A percentile compares a stretch with the other conserved stretches of the same genome.
phyloP scores from a whole-genome alignment of 2,888 invertebrate species.

The Timema cristinae region DNA sequence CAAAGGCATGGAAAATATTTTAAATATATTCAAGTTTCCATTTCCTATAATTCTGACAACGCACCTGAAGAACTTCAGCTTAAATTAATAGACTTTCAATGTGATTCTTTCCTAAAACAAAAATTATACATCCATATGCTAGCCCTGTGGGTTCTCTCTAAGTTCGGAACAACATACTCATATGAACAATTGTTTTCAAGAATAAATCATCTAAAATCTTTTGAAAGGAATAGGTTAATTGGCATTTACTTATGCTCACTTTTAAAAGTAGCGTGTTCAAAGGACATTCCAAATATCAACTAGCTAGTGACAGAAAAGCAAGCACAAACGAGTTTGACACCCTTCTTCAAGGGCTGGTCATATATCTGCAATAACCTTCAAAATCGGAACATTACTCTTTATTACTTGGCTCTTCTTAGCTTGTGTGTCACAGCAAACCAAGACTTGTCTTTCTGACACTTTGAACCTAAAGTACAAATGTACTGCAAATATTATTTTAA shows the following conservation, averaged over 20 bases:
- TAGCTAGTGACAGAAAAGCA: not conserved
- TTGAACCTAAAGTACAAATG: too few relatives aligned
- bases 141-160: not conserved
- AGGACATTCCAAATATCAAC: not conserved
- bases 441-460: too few relatives aligned
- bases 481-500: too few relatives aligned
- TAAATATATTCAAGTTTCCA: too few relatives aligned
- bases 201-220: not conserved
- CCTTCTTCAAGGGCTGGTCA: too few relatives aligned
- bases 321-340: too few relatives aligned
- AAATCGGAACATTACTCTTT: too few relatives aligned
- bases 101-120: not conserved
- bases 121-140: not conserved
- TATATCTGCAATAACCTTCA: too few relatives aligned
- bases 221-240: not conserved
- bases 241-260: not conserved
- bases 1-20: not conserved
- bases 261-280: slow-evolving; percentile 6
- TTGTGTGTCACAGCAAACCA: too few relatives aligned
- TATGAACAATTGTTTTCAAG: not conserved
- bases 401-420: too few relatives aligned
- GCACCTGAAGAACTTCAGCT: slow-evolving; percentile 1
- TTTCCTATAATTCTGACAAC: not conserved
- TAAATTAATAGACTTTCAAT: not conserved
- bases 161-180: not conserved